Evolutionary conservation across 2,797 vertebrate species (phyloP), one percentile per base, ranked within the genome.

Genomic region (Gymnoscopelus microlampas): DNA sequence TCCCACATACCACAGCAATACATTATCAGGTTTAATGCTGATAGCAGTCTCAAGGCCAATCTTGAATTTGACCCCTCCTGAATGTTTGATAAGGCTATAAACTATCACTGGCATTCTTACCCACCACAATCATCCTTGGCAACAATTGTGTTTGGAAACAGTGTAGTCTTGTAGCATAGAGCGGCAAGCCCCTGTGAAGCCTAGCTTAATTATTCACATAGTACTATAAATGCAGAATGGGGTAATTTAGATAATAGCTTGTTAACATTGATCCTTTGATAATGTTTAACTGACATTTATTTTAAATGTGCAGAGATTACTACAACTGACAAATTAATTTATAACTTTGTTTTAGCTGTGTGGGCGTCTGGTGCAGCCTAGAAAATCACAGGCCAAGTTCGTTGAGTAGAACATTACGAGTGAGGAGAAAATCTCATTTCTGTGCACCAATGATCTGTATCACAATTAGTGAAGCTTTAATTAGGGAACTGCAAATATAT

Each of bases 1-100:
- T 23, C 49, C 3, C n/a, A 15, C 1, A 4, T 7, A 35, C 29
- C 26, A 53, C 44, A 4, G 24, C 3, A 62, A n/a, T 67, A 53
- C 51, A 23, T 62, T 72, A 73, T 77, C 73, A 79, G 57, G 15
- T 13, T 49, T 1, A 4, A 76, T 1, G 32, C 6, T 50, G 50
- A 9, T 0, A 0, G 56, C 51, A 63, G 63, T 55, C 39, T 8
- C 39, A 44, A 44, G 39, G 39, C 56, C n/a, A 71, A 3, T 11
- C 5, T 53, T 2, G 55, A 63, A 48, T 39, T n/a, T 0, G 23
- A 44, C 13, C 7, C 10, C 29, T 0, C 19, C 3, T 53, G 9
- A 6, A 63, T 12, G 60, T 71, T 54, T 66, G 24, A 77, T 65
- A 26, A 64, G 13, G 8, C 4, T 11, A 3, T 68, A 60, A 71